Conservation (phyloP, 2,797 vertebrate genomes). For the Gastrophryne carolinensis region DNA sequence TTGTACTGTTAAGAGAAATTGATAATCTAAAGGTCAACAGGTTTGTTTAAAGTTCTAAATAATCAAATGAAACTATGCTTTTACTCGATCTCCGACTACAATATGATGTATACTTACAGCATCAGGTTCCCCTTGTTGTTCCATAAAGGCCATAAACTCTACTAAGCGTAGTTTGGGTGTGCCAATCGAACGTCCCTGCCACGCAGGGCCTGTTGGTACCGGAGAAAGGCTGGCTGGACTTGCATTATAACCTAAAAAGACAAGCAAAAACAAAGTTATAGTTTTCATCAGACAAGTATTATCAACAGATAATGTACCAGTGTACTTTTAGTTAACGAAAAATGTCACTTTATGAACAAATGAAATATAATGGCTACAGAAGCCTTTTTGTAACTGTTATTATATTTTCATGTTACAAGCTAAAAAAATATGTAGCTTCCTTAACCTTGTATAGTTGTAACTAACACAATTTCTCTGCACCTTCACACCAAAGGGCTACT, state of each 20-base stretch:
- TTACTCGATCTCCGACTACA: not conserved
- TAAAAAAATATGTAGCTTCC: too few relatives aligned
- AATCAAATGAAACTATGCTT: too few relatives aligned
- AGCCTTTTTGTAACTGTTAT: too few relatives aligned
- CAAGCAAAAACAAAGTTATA: not conserved
- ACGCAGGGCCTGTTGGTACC: slow-evolving; percentile 55
- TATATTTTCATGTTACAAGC: too few relatives aligned
- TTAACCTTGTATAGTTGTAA: too few relatives aligned
- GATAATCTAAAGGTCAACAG: not conserved
- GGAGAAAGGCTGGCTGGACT: slow-evolving; percentile 57
- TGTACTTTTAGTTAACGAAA: too few relatives aligned
- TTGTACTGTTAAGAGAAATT: slow-evolving; percentile 57
- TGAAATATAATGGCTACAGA: too few relatives aligned
- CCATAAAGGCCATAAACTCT: slow-evolving; percentile 65
- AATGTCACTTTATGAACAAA: too few relatives aligned
- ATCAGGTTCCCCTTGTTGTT: slow-evolving; percentile 62
- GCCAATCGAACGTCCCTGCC: slow-evolving; percentile 64
- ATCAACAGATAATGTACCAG: too few relatives aligned
- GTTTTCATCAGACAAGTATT: too few relatives aligned
- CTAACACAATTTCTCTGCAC: too few relatives aligned
- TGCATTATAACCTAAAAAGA: slow-evolving; percentile 58
- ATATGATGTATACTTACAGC: slow-evolving; percentile 56
- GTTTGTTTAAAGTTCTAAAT: not conserved
- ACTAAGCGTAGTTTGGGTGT: slow-evolving; percentile 63
- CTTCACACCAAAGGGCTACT: too few relatives aligned